These are phyloP conservation scores for Iselma pallidipennis DNA, from an alignment of 2,888 invertebrate species.

Conservation along the genomic window DNA sequence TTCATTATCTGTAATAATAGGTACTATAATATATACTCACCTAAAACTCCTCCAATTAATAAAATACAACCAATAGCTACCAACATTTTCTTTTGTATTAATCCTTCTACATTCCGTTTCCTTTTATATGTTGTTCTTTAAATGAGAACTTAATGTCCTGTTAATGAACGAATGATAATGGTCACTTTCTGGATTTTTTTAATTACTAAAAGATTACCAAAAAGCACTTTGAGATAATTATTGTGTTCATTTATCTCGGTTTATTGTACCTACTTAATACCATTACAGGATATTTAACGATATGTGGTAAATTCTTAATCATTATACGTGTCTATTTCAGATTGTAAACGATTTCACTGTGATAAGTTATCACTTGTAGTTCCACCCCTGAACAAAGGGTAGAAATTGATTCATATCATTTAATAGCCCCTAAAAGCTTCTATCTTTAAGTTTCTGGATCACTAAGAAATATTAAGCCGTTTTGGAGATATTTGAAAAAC, in stretches of 20 bases:
- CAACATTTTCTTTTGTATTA: slow-evolving; percentile 2
- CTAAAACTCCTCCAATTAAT: slow-evolving; percentile 6
- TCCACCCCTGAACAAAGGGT: no score
- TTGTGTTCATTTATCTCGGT: background rate
- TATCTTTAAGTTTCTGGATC: no score
- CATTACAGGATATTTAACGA: no score
- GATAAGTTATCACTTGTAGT: no score
- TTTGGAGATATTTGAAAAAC: no score
- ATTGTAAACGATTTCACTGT: no score
- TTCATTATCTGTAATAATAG: background rate
- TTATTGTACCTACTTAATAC: no score
- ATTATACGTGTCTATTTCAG: no score
- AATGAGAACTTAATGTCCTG: slow-evolving; percentile 13
- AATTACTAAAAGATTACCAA: slow-evolving; percentile 3
- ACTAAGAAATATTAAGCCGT: no score
- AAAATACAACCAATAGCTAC: background rate
- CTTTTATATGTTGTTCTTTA: slow-evolving; percentile 9
- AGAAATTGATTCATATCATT: no score
- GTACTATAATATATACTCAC: slow-evolving; percentile 9
- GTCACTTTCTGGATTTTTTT: background rate
- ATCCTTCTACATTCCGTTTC: background rate
- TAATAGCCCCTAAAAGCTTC: no score
- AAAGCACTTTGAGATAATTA: background rate
- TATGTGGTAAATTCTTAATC: no score
- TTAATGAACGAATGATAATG: slow-evolving; percentile 13